phyloP scores from a whole-genome alignment of 2,113 vertebrate genomes.

The Hypomesus transpacificus region DNA sequence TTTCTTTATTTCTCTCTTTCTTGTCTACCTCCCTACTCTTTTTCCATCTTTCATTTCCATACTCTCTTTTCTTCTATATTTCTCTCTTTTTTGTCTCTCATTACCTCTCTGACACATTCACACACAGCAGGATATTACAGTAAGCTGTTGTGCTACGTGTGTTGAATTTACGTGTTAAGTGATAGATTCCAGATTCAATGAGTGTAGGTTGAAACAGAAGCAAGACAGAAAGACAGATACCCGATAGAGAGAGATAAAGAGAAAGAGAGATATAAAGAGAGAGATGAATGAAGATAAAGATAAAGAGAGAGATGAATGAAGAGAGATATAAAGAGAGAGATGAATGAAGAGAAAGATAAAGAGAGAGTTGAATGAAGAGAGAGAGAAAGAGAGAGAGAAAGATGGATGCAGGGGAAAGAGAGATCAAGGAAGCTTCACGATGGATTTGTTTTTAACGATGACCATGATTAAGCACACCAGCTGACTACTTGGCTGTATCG shows the following conservation, averaged over 20 bases:
- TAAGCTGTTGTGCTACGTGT: slow-evolving; percentile 51
- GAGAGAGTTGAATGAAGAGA: neutral
- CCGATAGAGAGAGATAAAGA: neutral
- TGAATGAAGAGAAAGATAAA: neutral
- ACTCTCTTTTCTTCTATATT: too few species aligned
- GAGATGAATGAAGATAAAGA: neutral
- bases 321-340: slow-evolving; percentile 25
- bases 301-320: slow-evolving; percentile 39
- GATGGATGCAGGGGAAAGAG: neutral
- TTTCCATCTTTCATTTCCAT: too few species aligned
- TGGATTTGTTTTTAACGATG: slow-evolving; percentile 37
- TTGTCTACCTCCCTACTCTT: too few species aligned
- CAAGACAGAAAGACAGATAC: too few species aligned
- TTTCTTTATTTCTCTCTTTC: too few species aligned
- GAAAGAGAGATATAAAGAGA: neutral
- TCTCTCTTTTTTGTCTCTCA: too few species aligned
- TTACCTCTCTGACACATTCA: neutral
- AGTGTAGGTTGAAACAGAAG: slow-evolving; percentile 21
- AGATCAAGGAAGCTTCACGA: slow-evolving; percentile 44
- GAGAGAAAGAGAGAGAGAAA: neutral
- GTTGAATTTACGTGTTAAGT: slow-evolving; percentile 31
- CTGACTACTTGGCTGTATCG: slow-evolving; percentile 7
- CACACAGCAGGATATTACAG: slow-evolving; percentile 37
- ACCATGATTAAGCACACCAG: slow-evolving; percentile 33
- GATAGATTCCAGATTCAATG: slow-evolving; percentile 36